Evolutionary conservation across 2,888 invertebrate species (phyloP).

Genomic region (Muscina levida): DNA sequence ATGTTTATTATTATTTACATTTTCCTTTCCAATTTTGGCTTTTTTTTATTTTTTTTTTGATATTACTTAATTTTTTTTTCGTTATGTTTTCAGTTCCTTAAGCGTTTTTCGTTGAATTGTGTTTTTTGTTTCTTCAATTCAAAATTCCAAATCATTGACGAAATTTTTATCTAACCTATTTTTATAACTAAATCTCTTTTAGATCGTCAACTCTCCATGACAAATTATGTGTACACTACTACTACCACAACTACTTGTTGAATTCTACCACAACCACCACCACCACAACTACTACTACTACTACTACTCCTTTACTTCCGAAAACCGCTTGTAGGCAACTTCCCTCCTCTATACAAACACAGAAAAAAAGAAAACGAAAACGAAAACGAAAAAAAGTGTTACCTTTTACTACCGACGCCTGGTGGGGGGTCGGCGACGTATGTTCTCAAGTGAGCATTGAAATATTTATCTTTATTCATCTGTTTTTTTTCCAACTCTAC

Average conservation of each 20-base stretch:
- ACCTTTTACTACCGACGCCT: too few relatives aligned
- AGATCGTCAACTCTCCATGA: conserved; percentile 70
- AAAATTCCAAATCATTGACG: conserved; percentile 24
- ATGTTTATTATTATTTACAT: background rate
- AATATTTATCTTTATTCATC: background rate
- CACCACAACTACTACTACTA: conserved; percentile 18
- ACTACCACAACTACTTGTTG: conserved; percentile 56
- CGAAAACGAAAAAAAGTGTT: background rate
- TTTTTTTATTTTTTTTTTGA: conserved; percentile 27
- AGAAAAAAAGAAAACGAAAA: conserved; percentile 33
- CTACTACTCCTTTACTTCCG: conserved; percentile 20
- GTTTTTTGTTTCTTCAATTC: conserved; percentile 40
- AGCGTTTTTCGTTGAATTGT: conserved; percentile 33
- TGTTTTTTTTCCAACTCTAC: background rate
- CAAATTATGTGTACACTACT: conserved; percentile 47
- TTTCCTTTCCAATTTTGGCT: background rate
- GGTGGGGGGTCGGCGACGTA: background rate
- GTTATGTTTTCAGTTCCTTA: conserved; percentile 20
- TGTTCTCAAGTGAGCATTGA: conserved; percentile 14
- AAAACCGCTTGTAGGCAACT: conserved; percentile 18
- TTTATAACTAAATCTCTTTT: conserved; percentile 79
- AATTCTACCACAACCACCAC: conserved; percentile 32
- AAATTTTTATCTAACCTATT: conserved; percentile 77
- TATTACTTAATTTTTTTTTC: conserved; percentile 23
- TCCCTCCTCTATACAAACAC: conserved; percentile 21